A percentile compares a stretch with the other conserved stretches of the same genome.
Evolutionary conservation across 2,797 vertebrate genomes (phyloP).

Genomic region (Fistularia commersonii): DNA sequence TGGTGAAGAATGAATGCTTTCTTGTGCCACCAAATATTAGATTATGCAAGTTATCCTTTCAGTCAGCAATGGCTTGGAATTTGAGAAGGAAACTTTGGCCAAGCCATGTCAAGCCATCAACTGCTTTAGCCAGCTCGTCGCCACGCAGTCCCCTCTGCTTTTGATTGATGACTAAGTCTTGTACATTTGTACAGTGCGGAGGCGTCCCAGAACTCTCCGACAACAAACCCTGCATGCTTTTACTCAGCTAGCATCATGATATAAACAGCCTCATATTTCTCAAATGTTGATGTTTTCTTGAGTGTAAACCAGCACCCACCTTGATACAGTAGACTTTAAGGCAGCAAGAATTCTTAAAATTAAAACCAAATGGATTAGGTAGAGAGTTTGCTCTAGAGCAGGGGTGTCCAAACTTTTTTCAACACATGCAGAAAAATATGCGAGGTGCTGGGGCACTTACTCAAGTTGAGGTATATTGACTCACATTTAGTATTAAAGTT

Average conservation of each 20-base stretch:
- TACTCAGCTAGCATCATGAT: slow-evolving; percentile 39
- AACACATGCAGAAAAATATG: not conserved
- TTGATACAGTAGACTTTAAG: slow-evolving; percentile 8
- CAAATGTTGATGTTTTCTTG: slow-evolving; percentile 30
- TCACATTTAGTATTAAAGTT: slow-evolving; percentile 21
- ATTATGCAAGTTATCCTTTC: slow-evolving; percentile 73
- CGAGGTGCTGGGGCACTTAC: too few relatives aligned
- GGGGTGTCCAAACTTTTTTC: slow-evolving; percentile 23
- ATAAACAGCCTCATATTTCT: slow-evolving; percentile 31
- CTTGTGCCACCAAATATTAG: slow-evolving; percentile 74
- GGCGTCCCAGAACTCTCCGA: slow-evolving; percentile 42
- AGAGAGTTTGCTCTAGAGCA: slow-evolving; percentile 19
- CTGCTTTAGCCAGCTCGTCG: slow-evolving; percentile 58
- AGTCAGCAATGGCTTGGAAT: slow-evolving; percentile 61
- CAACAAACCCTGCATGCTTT: slow-evolving; percentile 44
- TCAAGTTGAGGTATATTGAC: slow-evolving; percentile 49
- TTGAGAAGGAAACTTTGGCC: slow-evolving; percentile 53
- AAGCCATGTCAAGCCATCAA: slow-evolving; percentile 69
- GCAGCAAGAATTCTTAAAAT: slow-evolving; percentile 25
- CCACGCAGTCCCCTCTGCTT: slow-evolving; percentile 48
- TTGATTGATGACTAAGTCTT: slow-evolving; percentile 72
- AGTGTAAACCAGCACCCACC: slow-evolving; percentile 18
- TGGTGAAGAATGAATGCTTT: slow-evolving; percentile 74
- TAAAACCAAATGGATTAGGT: slow-evolving; percentile 32
- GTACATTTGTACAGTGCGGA: slow-evolving; percentile 41